A percentile compares a stretch with the other conserved stretches of the same genome.
Conservation (phyloP, 2,888 invertebrate species). For the Eretmocerus hayati region DNA sequence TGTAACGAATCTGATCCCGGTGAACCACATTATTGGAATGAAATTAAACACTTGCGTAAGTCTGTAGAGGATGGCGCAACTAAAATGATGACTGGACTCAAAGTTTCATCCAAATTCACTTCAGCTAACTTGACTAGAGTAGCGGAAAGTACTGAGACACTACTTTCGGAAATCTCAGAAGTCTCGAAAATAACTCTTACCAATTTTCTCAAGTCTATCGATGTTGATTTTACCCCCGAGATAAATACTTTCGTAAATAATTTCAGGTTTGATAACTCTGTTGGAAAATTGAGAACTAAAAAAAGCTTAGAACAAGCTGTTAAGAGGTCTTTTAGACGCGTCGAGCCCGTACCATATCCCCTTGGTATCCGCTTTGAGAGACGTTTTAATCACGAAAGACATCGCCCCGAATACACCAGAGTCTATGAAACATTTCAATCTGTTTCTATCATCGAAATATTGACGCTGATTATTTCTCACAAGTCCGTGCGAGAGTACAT, state of each 20-base stretch:
- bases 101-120: too few species aligned
- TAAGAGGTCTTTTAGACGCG: not conserved
- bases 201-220: too few species aligned
- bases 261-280: not conserved
- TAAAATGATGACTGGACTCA: too few species aligned
- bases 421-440: constrained; percentile 1
- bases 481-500: not conserved
- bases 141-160: too few species aligned
- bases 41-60: too few species aligned
- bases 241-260: not conserved
- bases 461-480: constrained; percentile 6
- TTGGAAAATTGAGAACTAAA: not conserved
- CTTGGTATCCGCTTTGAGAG: not conserved
- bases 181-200: too few species aligned
- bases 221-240: not conserved
- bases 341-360: not conserved
- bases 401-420: not conserved
- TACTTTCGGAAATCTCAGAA: too few species aligned
- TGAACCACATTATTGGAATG: too few species aligned
- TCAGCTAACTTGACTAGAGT: too few species aligned
- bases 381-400: not conserved
- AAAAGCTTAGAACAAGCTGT: not conserved
- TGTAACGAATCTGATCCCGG: too few species aligned
- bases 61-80: too few species aligned
- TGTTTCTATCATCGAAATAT: constrained; percentile 1